Percentiles rank a stretch among this genome's conserved stretches.
Conservation (phyloP, 2,113 vertebrate genomes). For the Ptilorrhoa leucosticta region DNA sequence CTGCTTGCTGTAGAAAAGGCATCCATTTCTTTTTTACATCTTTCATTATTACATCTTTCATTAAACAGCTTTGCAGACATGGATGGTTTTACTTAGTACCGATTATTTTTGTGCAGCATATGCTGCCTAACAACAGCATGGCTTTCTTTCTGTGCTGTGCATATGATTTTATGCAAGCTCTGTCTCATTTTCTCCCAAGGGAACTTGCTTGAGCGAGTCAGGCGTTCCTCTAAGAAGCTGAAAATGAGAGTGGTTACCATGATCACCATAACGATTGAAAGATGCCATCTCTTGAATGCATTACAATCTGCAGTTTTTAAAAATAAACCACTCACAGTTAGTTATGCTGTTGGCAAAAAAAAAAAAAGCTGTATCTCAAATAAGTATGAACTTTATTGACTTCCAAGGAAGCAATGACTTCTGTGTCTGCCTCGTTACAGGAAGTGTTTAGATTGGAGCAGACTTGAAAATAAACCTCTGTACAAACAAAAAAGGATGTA, state of each 20-base stretch:
- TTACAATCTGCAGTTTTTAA: background rate
- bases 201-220: background rate
- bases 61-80: conserved; percentile 18
- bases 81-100: background rate
- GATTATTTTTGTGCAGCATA: background rate
- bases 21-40: background rate
- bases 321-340: background rate
- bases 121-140: conserved; percentile 6
- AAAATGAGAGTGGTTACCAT: conserved; percentile 45
- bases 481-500: background rate
- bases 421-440: background rate
- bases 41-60: background rate
- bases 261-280: conserved; percentile 1
- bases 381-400: background rate
- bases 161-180: conserved; percentile 20
- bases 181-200: conserved; percentile 39
- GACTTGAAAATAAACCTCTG: background rate
- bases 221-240: conserved; percentile 15
- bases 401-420: background rate
- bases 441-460: background rate
- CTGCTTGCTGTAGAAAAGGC: background rate
- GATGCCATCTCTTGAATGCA: background rate
- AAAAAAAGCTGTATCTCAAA: background rate
- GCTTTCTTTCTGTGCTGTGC: background rate
- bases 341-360: background rate